Percentiles rank a stretch among this genome's conserved stretches.
Conservation (phyloP, 2,888 invertebrate species). For the Argynnis bischoffii region DNA sequence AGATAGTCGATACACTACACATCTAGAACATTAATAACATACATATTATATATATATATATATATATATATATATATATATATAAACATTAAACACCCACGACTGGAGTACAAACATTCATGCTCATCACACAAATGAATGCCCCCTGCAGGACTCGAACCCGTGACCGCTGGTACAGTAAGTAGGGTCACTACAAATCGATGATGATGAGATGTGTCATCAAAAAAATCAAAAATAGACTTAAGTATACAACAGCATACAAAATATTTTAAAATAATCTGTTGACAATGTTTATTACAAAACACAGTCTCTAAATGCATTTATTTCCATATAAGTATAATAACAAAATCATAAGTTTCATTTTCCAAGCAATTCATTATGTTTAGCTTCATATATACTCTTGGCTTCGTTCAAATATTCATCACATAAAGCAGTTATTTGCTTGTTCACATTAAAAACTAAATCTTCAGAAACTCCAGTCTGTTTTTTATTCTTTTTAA, state of each 20-base stretch:
- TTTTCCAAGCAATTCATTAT: conserved; percentile 88
- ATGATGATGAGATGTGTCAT: no score
- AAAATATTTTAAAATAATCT: background rate
- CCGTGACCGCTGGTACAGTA: no score
- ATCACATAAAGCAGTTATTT: conserved; percentile 87
- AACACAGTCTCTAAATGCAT: conserved; percentile 8
- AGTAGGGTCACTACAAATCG: no score
- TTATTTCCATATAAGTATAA: background rate
- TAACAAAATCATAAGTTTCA: conserved; percentile 38
- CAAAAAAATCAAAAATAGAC: background rate
- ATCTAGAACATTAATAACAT: no score
- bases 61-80: no score
- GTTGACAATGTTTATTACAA: no score
- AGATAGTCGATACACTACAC: no score
- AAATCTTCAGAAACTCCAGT: conserved; percentile 87
- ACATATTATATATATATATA: no score
- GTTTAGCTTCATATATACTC: conserved; percentile 83
- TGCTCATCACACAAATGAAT: no score
- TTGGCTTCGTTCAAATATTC: conserved; percentile 80
- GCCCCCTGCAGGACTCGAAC: no score
- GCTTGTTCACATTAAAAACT: conserved; percentile 84
- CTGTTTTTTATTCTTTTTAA: conserved; percentile 88
- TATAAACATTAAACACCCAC: no score
- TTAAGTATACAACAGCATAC: background rate
- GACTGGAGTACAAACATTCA: no score